phyloP scores from a whole-genome alignment of 2,888 invertebrate genomes.

The Iselma pallidipennis region DNA sequence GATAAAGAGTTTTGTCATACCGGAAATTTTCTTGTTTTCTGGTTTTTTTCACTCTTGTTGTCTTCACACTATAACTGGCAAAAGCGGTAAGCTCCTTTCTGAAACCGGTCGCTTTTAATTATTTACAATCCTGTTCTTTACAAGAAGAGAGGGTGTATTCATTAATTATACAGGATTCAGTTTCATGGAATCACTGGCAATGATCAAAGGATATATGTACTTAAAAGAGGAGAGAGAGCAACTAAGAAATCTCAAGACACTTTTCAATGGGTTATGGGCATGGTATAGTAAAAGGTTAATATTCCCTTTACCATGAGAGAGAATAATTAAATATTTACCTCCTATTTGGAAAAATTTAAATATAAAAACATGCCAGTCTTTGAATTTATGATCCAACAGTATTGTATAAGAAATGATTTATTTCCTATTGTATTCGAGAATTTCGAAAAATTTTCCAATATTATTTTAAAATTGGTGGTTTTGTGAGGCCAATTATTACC shows the following conservation, averaged over 20 bases:
- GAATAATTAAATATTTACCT: too few relatives aligned
- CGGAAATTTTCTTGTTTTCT: background rate
- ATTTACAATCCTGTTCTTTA: background rate
- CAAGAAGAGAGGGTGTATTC: background rate
- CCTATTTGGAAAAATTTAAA: too few relatives aligned
- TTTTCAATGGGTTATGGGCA: too few relatives aligned
- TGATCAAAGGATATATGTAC: background rate
- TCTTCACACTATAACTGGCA: too few relatives aligned
- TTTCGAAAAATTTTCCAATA: background rate
- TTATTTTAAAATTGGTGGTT: background rate
- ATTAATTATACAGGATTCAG: constrained; percentile 3
- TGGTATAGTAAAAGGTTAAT: too few relatives aligned
- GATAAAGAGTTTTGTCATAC: background rate
- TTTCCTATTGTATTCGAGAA: background rate
- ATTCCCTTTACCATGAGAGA: too few relatives aligned
- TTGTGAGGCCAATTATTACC: background rate
- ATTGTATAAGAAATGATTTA: background rate
- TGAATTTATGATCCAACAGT: background rate
- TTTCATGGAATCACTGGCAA: background rate
- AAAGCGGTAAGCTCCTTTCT: background rate
- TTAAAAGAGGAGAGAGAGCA: too few relatives aligned
- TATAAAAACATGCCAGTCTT: too few relatives aligned
- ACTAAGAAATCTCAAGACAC: too few relatives aligned
- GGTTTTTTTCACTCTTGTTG: too few relatives aligned
- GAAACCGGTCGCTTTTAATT: background rate